These are phyloP conservation scores for Dolichotis patagonum DNA, from an alignment of 2,113 vertebrate genomes.

Conservation along the genomic window DNA sequence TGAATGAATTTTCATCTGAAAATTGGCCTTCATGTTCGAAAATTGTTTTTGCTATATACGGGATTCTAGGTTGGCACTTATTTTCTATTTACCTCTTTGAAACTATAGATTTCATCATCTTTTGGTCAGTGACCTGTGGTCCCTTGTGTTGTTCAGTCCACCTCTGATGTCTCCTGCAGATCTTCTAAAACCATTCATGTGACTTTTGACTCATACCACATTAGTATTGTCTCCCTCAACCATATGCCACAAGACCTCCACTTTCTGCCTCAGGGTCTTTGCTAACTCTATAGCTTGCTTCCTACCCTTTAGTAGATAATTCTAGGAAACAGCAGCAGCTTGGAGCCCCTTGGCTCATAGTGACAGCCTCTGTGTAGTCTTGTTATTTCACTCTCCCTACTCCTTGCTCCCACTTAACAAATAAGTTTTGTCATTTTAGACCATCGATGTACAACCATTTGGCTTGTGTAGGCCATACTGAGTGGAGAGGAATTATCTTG, in stretches of 20 bases:
- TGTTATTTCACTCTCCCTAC: background rate
- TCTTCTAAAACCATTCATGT: background rate
- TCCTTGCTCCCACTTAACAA: background rate
- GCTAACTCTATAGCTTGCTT: background rate
- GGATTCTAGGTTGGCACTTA: background rate
- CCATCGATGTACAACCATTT: background rate
- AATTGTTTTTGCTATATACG: background rate
- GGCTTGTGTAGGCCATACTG: background rate
- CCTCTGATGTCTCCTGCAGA: background rate
- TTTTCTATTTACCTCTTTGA: background rate
- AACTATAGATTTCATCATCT: background rate
- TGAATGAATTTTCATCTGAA: background rate
- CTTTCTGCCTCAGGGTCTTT: background rate
- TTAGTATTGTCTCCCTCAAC: accelerated
- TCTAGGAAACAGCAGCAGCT: background rate
- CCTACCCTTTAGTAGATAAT: background rate
- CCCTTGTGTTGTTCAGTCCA: background rate
- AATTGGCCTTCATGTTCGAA: background rate
- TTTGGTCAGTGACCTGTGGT: background rate
- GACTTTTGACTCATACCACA: background rate
- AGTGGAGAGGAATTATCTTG: background rate
- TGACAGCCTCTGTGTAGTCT: background rate
- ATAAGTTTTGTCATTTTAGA: background rate
- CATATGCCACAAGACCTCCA: accelerated
- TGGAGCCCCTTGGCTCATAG: background rate